Evolutionary conservation across 2,888 invertebrate genomes (phyloP), one percentile per base, ranked within the genome.

Genomic region (Spisula subtruncata): DNA sequence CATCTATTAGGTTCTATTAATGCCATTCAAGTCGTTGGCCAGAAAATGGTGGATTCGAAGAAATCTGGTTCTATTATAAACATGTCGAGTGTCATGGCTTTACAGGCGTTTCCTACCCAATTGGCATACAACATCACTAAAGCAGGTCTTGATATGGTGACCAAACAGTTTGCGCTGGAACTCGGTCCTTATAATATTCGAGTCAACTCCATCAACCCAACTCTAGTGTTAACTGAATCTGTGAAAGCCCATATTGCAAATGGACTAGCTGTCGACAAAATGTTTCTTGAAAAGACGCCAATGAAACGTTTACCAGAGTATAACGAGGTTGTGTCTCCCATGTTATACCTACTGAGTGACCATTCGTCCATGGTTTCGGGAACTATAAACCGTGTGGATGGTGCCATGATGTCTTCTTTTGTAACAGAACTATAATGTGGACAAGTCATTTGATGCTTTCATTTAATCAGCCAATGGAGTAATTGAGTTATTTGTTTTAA

Each of bases 21-120:
- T 96, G 97, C 99, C 1, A 98, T 98, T 71, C 98, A 95, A 92
- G 97, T 98, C 41, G 97, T 99, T 81, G 98, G 98, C 20, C 97
- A 97, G 92, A 97, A 98, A 95, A 41, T 41, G 41, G 98, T 99
- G 97, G 97, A 98, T 79, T 97, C 97, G 54, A 97, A 98, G 83
- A 83, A 60, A 10, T n/a, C 41, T 16, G 83, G 83, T n/a, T 83
- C 83, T n/a, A 71, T 83, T 46, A 66, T 83, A 41, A 83, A 83
- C 20, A 48, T 83, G 6, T 83, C 83, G 16, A 41, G 35, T 48
- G 66, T 83, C 0, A 5, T 20, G 12, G 66, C 83, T 6, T 35
- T 71, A 12, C 66, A 71, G 41, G 83, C 83, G 18, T 35, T 6
- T 71, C 46, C 83, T 29, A 25, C 48, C 16, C 12, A 48, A 20